A percentile compares a stretch with the other conserved stretches of the same genome.
phyloP scores from a whole-genome alignment of 30 jellyfish, hydroid and myxozoan genomes.

The Aurelia aurita region DNA sequence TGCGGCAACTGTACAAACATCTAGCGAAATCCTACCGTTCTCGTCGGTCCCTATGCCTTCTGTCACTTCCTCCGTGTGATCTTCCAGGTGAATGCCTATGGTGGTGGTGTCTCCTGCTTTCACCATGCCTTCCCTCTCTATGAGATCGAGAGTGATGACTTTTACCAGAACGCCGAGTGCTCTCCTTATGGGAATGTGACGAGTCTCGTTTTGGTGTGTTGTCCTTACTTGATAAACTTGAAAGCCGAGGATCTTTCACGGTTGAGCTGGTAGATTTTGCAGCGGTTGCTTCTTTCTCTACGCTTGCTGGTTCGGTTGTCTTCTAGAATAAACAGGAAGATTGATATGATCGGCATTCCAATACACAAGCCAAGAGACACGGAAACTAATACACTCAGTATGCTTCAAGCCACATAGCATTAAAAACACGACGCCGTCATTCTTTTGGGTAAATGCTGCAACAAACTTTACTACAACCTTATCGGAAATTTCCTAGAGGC shows the following conservation, averaged over 20 bases:
- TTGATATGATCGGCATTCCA: too few relatives aligned
- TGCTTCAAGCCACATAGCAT: too few relatives aligned
- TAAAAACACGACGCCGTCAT: too few relatives aligned
- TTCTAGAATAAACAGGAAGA: not conserved
- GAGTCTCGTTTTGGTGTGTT: constrained; percentile 28
- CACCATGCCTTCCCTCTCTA: constrained; percentile 44
- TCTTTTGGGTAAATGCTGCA: too few relatives aligned
- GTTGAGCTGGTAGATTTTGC: not conserved
- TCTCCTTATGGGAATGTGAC: constrained; percentile 9
- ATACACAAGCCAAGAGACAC: too few relatives aligned
- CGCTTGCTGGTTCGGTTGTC: not conserved
- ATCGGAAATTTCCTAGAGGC: too few relatives aligned
- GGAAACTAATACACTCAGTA: too few relatives aligned
- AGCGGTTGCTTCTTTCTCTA: not conserved
- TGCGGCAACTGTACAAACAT: too few relatives aligned
- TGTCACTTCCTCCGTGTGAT: constrained; percentile 33
- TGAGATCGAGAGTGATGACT: constrained; percentile 15
- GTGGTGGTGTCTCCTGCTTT: constrained; percentile 38
- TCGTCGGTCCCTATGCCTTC: constrained; percentile 61
- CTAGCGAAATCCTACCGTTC: constrained; percentile 39
- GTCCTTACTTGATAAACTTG: constrained; percentile 15
- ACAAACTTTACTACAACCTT: too few relatives aligned
- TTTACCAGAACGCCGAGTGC: constrained; percentile 9
- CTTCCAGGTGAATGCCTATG: constrained; percentile 32
- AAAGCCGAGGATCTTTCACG: constrained; percentile 11